A percentile compares a stretch with the other conserved stretches of the same genome.
Evolutionary conservation across 2,113 vertebrate genomes (phyloP).

Genomic region (Sebastes fasciatus): DNA sequence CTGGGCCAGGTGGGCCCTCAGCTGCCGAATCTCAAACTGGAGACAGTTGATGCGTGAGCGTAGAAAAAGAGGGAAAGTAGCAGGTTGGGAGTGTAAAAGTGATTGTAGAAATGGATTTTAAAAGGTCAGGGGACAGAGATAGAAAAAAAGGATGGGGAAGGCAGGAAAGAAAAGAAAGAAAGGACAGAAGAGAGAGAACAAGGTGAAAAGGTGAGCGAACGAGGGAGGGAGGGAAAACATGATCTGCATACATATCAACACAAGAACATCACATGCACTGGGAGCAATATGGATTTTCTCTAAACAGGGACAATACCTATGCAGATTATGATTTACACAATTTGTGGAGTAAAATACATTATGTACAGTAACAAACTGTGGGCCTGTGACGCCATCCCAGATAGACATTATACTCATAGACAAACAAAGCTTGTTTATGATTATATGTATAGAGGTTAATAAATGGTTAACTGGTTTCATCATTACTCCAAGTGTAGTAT

Average conservation of each 20-base stretch:
- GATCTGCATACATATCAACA: neutral
- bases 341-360: no score
- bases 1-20: conserved; percentile 96
- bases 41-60: conserved; percentile 5
- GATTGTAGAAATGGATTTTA: neutral
- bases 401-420: neutral
- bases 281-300: neutral
- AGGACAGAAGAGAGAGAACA: neutral
- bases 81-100: neutral
- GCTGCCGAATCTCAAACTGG: conserved; percentile 97
- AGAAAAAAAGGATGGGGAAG: neutral
- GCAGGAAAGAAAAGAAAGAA: neutral
- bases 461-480: neutral
- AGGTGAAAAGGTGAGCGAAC: neutral
- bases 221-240: neutral
- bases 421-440: neutral
- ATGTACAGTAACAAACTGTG: neutral
- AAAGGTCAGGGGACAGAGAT: neutral
- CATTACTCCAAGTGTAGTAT: neutral
- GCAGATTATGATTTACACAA: no score
- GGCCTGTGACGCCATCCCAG: neutral
- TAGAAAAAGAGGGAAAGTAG: neutral
- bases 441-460: neutral
- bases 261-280: neutral
- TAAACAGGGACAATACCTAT: neutral